Evolutionary conservation across 2,113 vertebrate genomes (phyloP).

Genomic region (Myiopsitta monachus): DNA sequence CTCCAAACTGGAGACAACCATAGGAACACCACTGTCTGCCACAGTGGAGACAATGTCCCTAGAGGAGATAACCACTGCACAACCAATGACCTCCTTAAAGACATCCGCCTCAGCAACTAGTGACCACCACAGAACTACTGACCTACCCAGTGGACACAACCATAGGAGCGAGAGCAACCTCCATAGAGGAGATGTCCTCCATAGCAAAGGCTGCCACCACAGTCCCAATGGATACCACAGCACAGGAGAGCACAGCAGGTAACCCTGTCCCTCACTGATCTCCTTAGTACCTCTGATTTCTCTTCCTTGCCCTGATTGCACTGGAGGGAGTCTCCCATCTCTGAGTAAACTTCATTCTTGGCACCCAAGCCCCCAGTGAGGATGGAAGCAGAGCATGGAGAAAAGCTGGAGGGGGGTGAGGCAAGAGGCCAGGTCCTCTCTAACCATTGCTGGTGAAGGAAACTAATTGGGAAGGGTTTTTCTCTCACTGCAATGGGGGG

Average conservation of each 20-base stretch:
- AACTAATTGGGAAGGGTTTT: neutral
- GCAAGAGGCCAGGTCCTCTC: neutral
- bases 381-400: neutral
- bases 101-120: neutral
- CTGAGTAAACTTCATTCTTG: neutral
- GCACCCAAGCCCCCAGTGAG: neutral
- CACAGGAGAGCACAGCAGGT: neutral
- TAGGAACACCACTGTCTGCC: neutral
- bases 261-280: neutral
- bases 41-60: neutral
- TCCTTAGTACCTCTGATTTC: too few relatives aligned
- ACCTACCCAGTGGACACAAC: neutral
- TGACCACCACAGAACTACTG: neutral
- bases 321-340: neutral
- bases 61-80: neutral
- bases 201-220: neutral
- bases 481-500: neutral
- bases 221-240: accelerated
- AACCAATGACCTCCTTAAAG: accelerated
- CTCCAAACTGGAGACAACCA: neutral
- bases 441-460: neutral
- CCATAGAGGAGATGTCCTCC: neutral
- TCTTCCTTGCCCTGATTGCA: neutral
- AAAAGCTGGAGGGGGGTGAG: too few relatives aligned
- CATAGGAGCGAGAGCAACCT: neutral